A percentile compares a stretch with the other conserved stretches of the same genome.
Conservation (phyloP, 2,888 invertebrate genomes). For the Lymantria dispar region DNA sequence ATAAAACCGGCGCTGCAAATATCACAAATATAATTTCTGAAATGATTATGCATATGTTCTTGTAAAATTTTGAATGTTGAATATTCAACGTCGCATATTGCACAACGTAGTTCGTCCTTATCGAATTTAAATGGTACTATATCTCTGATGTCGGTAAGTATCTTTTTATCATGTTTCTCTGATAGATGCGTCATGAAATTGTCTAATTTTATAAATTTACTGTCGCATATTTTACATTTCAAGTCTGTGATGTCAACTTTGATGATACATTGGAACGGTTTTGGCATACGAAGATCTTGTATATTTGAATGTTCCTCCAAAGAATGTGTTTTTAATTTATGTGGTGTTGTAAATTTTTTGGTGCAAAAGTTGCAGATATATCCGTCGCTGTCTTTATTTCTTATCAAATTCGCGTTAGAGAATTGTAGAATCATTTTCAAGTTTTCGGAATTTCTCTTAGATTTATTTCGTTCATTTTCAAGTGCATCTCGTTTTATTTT, state of each 20-base stretch:
- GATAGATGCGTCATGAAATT: constrained; percentile 22
- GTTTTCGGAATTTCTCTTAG: constrained; percentile 17
- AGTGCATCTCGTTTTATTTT: neutral
- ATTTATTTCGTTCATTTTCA: constrained; percentile 10
- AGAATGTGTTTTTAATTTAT: constrained; percentile 39
- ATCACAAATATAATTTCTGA: constrained; percentile 39
- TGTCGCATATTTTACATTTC: constrained; percentile 38
- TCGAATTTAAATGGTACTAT: constrained; percentile 44
- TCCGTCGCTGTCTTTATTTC: constrained; percentile 28
- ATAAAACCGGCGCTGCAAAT: constrained; percentile 39
- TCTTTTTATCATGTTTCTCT: constrained; percentile 14
- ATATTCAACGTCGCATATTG: constrained; percentile 31
- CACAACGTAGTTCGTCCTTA: constrained; percentile 18
- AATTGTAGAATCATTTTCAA: constrained; percentile 30
- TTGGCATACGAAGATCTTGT: constrained; percentile 27
- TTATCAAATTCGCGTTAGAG: constrained; percentile 39
- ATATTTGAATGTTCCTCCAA: constrained; percentile 33
- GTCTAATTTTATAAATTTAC: constrained; percentile 8
- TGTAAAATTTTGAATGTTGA: constrained; percentile 36
- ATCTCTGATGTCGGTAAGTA: constrained; percentile 23
- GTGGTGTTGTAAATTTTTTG: constrained; percentile 30
- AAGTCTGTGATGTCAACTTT: constrained; percentile 45
- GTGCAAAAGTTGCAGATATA: constrained; percentile 42
- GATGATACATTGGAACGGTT: constrained; percentile 29
- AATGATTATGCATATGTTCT: constrained; percentile 45